Evolutionary conservation across 2,888 invertebrate species (phyloP).

Genomic region (Platynereis dumerilii): DNA sequence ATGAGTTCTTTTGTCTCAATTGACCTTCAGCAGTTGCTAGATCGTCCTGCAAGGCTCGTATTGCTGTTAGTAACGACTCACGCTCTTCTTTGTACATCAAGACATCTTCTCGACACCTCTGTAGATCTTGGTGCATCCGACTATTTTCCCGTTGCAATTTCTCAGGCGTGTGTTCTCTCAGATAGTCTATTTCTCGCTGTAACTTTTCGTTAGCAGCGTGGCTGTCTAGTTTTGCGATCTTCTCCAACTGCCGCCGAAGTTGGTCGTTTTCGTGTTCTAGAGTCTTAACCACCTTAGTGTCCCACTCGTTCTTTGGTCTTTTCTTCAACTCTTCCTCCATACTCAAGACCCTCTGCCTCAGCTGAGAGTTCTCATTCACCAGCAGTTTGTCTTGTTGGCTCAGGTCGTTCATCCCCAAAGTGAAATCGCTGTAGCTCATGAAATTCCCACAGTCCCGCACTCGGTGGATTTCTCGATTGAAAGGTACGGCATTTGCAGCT

Average conservation of each 20-base stretch:
- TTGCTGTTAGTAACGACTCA: slow-evolving; percentile 29
- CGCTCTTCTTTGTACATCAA: slow-evolving; percentile 26
- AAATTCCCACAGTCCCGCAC: no score
- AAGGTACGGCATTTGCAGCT: no score
- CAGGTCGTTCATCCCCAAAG: no score
- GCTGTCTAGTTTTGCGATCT: slow-evolving; percentile 27
- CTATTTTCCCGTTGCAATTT: slow-evolving; percentile 21
- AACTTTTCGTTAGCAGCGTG: not conserved
- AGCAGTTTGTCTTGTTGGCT: not conserved
- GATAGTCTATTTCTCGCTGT: slow-evolving; percentile 20
- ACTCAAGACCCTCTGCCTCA: slow-evolving; percentile 10
- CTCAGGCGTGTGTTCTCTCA: slow-evolving; percentile 14
- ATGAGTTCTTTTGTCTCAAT: no score
- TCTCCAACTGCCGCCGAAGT: slow-evolving; percentile 32
- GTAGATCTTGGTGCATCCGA: slow-evolving; percentile 22
- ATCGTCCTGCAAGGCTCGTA: slow-evolving; percentile 34
- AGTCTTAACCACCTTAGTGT: slow-evolving; percentile 1
- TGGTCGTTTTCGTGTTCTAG: slow-evolving; percentile 29
- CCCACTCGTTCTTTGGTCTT: not conserved
- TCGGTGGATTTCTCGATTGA: no score
- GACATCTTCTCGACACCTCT: slow-evolving; percentile 22
- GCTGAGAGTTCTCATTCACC: slow-evolving; percentile 7
- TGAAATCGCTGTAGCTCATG: no score
- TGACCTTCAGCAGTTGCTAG: slow-evolving; percentile 24
- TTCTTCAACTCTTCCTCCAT: slow-evolving; percentile 15